phyloP scores from a whole-genome alignment of 2,888 invertebrate genomes.

The Stenchaetothrips biformis region DNA sequence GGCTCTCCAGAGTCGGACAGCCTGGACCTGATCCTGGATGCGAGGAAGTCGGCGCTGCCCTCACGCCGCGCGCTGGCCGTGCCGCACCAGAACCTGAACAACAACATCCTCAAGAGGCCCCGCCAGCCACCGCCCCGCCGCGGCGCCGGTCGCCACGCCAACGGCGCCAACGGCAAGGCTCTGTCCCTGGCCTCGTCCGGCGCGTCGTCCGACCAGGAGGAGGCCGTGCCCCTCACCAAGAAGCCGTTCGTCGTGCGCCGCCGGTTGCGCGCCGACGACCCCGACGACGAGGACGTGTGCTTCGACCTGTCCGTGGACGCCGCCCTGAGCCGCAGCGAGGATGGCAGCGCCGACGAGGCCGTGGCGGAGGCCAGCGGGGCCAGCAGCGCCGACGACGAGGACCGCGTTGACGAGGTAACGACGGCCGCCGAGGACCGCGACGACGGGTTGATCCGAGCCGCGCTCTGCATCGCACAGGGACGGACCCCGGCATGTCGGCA shows the following conservation, averaged over 20 bases:
- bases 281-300: conserved; percentile 8
- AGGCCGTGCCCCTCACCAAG: conserved; percentile 18
- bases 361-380: neutral
- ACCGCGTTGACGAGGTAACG: neutral
- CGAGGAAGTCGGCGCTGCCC: neutral
- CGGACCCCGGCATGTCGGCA: neutral
- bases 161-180: neutral
- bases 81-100: conserved; percentile 16
- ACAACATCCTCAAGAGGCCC: conserved; percentile 9
- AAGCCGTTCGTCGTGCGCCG: neutral
- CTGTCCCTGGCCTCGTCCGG: neutral
- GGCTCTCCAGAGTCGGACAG: neutral
- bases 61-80: neutral
- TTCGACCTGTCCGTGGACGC: conserved; percentile 22
- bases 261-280: conserved; percentile 4
- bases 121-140: neutral
- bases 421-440: conserved; percentile 10
- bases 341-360: neutral
- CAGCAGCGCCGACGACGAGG: neutral
- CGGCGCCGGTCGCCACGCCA: neutral
- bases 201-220: neutral
- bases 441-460: neutral
- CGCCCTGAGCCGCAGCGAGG: neutral
- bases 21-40: conserved; percentile 11
- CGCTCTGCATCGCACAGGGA: neutral